Evolutionary conservation across 2,113 vertebrate species (phyloP), one percentile per base, ranked within the genome.

Genomic region (Galbula dea): DNA sequence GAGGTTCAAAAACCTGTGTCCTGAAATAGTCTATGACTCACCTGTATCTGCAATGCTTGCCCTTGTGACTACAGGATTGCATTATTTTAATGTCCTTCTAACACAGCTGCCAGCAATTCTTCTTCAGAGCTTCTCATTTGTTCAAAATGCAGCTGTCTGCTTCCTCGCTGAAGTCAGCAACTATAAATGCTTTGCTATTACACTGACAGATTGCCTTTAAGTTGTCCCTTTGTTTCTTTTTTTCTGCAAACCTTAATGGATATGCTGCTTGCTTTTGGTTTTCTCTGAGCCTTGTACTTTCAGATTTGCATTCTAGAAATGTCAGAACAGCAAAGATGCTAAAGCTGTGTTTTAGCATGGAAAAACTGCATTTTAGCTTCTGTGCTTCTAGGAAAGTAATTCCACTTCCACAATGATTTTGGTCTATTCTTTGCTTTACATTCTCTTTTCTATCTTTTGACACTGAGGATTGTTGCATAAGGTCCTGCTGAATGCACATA

Each of bases 121-220:
- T 92, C 89, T 79, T 88, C 2, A 0, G 66, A 61, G 34, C 39
- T 86, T 59, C 90, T 92, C 46, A 51, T 83, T 86, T 90, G 81
- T 68, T 80, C 54, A 34, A 85, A 89, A 51, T 9, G 22, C 78
- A 87, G 74, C 81, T 86, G 68, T 66, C 91, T 91, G 72, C 82
- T 67, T 91, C 80, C 73, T 88, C 7, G 57, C 86, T 95, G 83
- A 81, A 83, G 77, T 92, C 94, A 90, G 92, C 95, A 91, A 37
- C 63, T 62, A 13, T 49, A 80, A n/a, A 69, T 72, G 23, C 61
- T 65, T 58, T 78, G 86, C 77, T 71, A 0, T 81, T 72, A 75
- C 4, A 4, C 29, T 76, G 88, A 86, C 15, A 73, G 86, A 95
- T 93, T 79, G 81, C 58, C 66, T 90, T 58, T 37, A 62, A 79